Base-by-base conservation (phyloP, 2,797 vertebrate species). In the Trichosurus vulpecula region DNA sequence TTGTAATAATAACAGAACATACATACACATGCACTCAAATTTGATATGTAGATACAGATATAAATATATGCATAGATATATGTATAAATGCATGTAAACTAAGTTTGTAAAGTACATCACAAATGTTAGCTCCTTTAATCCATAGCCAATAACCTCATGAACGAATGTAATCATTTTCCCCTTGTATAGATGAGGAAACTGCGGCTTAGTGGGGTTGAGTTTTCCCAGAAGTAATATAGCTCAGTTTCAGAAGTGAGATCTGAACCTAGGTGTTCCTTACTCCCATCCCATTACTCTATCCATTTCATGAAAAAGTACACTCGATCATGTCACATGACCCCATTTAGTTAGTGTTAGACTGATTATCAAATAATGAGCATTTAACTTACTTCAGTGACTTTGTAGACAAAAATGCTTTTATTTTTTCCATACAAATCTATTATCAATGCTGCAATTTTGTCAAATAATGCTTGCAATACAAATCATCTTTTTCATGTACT, bases 391-490 rank as follows among this genome's bases (percentile, higher is more conserved):
- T 47, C 22, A 27, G 22, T 81, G n/a, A 47, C 9, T 81, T 27
- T 27, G 19, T 47, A 47, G 41, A 27, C 41, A 81, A 81, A 81
- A 81, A 81, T 47, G 41, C 2, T 81, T 81, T 81, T 25, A 19
- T 74, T 74, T 41, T 61, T 47, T 81, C 16, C 74, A 27, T 81
- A 47, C 12, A 81, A 47, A 47, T 81, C 19, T 47, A n/a, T 81
- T 81, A 81, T 81, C 41, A 81, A 10, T 4, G 3, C 74, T 25
- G 22, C 41, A 47, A 51, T 96, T 95, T 97, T 91, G 93, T 96
- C 97, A 96, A 95, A 95, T 29, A 55, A 74, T 94, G 35, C 74
- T 13, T 94, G 87, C 35, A 94, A 87, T 94, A 93, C 92, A 90
- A 27, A 54, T 94, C 8, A 95, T n/a, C 11, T 96, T 92, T 96